These are phyloP conservation scores for Chelonus formosanus DNA, from an alignment of 2,888 invertebrate genomes.

Conservation along the genomic window DNA sequence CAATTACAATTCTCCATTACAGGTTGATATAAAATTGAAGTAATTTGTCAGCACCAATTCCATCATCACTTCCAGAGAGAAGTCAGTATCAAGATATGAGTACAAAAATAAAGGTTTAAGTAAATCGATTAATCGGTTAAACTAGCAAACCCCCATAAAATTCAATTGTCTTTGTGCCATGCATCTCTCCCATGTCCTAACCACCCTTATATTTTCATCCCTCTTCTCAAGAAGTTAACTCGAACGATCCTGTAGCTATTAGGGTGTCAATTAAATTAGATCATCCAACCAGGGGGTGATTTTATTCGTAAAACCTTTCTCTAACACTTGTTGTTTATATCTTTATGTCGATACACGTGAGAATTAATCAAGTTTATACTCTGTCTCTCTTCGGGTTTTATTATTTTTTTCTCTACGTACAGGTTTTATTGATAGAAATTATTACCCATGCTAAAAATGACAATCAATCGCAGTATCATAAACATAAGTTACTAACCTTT, in stretches of 20 bases:
- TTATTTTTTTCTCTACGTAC: background rate
- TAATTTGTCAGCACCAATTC: background rate
- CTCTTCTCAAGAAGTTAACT: slow-evolving; percentile 39
- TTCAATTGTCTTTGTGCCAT: slow-evolving; percentile 64
- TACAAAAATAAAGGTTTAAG: slow-evolving; percentile 48
- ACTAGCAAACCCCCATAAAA: slow-evolving; percentile 63
- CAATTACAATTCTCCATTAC: background rate
- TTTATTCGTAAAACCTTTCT: slow-evolving; percentile 6
- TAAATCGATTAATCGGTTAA: slow-evolving; percentile 64
- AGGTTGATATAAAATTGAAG: background rate
- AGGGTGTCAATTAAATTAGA: slow-evolving; percentile 64
- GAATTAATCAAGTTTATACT: too few species aligned
- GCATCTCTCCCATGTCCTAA: slow-evolving; percentile 52
- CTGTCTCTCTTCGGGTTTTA: too few species aligned
- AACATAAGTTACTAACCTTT: slow-evolving; percentile 49
- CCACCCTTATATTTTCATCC: slow-evolving; percentile 61
- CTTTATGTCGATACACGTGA: background rate
- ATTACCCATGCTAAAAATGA: too few species aligned
- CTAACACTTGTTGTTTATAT: background rate
- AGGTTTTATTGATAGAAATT: too few species aligned
- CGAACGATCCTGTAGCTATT: slow-evolving; percentile 49
- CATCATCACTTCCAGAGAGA: background rate
- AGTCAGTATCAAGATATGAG: background rate
- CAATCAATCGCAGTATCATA: too few species aligned
- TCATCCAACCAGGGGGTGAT: slow-evolving; percentile 42